These are phyloP conservation scores for Drosophila subobscura DNA, from an alignment of 1,140 invertebrate species.

Conservation along the genomic window DNA sequence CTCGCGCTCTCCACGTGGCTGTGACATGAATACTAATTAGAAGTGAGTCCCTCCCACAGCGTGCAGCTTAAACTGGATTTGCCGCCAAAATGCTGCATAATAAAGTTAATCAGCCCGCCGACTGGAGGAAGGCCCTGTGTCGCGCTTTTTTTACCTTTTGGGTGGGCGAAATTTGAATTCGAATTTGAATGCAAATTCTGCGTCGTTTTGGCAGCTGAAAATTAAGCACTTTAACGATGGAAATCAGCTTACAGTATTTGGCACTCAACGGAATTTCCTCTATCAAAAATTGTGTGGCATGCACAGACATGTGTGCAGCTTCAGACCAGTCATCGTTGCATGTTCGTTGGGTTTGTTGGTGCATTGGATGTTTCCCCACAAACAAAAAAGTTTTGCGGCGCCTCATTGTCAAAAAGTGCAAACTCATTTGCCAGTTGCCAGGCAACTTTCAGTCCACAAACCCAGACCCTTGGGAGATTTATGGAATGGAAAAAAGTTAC, in stretches of 20 bases:
- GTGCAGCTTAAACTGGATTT: constrained; percentile 67
- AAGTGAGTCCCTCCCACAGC: constrained; percentile 2
- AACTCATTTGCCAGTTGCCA: constrained; percentile 49
- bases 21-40: constrained; percentile 77
- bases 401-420: constrained; percentile 50
- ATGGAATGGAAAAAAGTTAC: constrained; percentile 61
- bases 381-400: constrained; percentile 50
- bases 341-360: constrained; percentile 24
- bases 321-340: background rate
- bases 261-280: constrained; percentile 12
- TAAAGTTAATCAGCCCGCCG: constrained; percentile 73
- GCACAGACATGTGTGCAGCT: constrained; percentile 6
- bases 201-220: constrained; percentile 39
- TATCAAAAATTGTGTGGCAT: constrained; percentile 32
- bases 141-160: too few species aligned
- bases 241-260: constrained; percentile 38
- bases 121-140: too few species aligned
- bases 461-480: constrained; percentile 32
- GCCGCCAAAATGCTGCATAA: constrained; percentile 62
- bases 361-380: constrained; percentile 23
- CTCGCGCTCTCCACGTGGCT: constrained; percentile 18
- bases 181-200: constrained; percentile 54
- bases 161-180: constrained; percentile 46
- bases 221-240: constrained; percentile 30
- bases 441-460: constrained; percentile 4